Evolutionary conservation across 2,113 vertebrate genomes (phyloP).

Genomic region (Alexandromys fortis): DNA sequence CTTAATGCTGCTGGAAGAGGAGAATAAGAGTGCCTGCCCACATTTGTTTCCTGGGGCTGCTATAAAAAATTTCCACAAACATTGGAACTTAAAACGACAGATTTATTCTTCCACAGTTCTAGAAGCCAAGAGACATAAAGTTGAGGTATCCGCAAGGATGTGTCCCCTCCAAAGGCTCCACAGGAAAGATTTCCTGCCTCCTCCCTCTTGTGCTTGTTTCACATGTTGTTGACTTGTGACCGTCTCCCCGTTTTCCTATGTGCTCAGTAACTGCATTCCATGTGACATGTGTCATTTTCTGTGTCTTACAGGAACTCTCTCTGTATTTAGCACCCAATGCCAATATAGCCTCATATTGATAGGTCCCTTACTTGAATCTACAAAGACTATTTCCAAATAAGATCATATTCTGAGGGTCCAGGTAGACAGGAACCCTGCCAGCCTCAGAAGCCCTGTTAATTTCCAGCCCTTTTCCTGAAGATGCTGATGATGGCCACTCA

Average conservation of each 20-base stretch:
- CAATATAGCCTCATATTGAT: not conserved
- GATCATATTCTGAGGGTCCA: not conserved
- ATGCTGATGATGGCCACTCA: not conserved
- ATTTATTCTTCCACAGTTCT: not conserved
- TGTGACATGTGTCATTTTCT: not conserved
- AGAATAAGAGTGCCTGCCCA: not conserved
- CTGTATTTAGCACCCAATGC: not conserved
- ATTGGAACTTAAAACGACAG: not conserved
- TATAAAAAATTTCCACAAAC: not conserved
- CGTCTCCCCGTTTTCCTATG: not conserved
- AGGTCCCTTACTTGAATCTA: not conserved
- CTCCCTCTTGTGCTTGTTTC: not conserved
- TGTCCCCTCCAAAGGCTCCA: not conserved
- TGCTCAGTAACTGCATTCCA: not conserved
- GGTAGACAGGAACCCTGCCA: not conserved
- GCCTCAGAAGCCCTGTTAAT: not conserved
- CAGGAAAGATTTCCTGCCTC: not conserved
- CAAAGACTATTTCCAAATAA: constrained; percentile 2
- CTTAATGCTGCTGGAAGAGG: not conserved
- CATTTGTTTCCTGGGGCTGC: not conserved
- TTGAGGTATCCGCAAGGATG: not conserved
- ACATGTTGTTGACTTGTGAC: not conserved
- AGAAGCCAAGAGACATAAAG: not conserved
- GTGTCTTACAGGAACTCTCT: not conserved
- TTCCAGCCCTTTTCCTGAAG: not conserved